Evolutionary conservation across 1,140 invertebrate genomes (phyloP).

Genomic region (Euura lappo): DNA sequence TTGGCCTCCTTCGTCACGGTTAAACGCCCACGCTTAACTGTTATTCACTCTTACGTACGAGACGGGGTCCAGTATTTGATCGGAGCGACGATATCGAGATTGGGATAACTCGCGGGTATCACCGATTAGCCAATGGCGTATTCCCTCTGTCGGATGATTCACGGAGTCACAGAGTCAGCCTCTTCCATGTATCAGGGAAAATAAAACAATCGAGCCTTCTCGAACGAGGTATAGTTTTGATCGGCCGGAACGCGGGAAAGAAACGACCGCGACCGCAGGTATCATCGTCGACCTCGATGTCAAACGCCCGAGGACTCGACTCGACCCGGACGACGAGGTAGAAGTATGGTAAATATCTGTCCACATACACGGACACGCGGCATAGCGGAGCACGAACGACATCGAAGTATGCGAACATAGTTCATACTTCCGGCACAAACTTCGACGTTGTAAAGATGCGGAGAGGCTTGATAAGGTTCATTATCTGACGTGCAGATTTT

Average conservation of each 20-base stretch:
- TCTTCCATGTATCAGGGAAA: not conserved
- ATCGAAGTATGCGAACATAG: not conserved
- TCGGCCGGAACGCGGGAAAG: not conserved
- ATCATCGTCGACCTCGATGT: conserved; percentile 1
- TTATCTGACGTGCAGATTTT: too few species aligned
- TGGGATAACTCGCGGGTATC: not conserved
- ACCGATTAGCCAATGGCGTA: not conserved
- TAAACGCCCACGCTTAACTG: conserved; percentile 2
- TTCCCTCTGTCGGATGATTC: too few species aligned
- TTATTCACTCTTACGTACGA: not conserved
- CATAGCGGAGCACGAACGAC: not conserved
- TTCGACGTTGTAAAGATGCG: too few species aligned
- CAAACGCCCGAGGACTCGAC: conserved; percentile 1
- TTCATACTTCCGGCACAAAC: too few species aligned
- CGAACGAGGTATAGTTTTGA: not conserved
- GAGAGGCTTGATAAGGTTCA: too few species aligned
- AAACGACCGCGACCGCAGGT: not conserved
- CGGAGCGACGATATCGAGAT: not conserved
- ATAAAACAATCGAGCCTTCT: not conserved
- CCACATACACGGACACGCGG: not conserved
- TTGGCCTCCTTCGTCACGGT: conserved; percentile 6
- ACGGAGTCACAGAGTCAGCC: too few species aligned
- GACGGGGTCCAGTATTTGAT: not conserved
- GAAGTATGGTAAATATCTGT: not conserved
- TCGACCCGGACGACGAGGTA: conserved; percentile 1